Evolutionary conservation across 2,113 vertebrate species (phyloP).

Genomic region (Mesembrinibis cayennensis): DNA sequence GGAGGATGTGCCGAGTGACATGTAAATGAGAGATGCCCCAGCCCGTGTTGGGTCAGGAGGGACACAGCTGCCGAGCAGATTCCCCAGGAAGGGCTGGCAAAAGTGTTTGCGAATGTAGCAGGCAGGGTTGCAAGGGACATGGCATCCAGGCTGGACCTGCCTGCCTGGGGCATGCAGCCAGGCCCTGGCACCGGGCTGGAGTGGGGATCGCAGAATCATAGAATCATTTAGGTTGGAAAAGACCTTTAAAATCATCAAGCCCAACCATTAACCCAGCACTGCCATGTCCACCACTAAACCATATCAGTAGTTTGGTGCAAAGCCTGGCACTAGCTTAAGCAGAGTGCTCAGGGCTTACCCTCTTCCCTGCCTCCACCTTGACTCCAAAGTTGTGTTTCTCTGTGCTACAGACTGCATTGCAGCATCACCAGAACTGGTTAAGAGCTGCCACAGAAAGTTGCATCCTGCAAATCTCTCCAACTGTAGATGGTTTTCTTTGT

Average conservation of each 20-base stretch:
- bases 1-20: slow-evolving; percentile 34
- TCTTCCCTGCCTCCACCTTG: not conserved
- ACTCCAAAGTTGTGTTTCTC: not conserved
- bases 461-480: not conserved
- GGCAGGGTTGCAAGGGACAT: not conserved
- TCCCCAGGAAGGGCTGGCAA: not conserved
- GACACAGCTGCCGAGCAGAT: not conserved
- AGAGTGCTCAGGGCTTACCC: not conserved
- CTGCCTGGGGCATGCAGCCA: rapidly evolving
- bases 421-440: not conserved
- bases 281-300: not conserved
- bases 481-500: not conserved
- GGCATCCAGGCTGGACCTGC: not conserved
- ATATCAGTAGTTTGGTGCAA: not conserved
- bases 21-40: slow-evolving; percentile 39
- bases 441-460: not conserved
- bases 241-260: not conserved
- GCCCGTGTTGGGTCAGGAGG: not conserved
- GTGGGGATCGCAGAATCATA: too few species aligned
- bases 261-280: not conserved
- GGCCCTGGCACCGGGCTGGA: rapidly evolving
- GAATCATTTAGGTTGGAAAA: not conserved
- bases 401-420: not conserved
- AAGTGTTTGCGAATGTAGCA: not conserved
- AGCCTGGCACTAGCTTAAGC: not conserved